Conservation (phyloP, 1,140 invertebrate genomes). For the Leptinotarsa lineolata region DNA sequence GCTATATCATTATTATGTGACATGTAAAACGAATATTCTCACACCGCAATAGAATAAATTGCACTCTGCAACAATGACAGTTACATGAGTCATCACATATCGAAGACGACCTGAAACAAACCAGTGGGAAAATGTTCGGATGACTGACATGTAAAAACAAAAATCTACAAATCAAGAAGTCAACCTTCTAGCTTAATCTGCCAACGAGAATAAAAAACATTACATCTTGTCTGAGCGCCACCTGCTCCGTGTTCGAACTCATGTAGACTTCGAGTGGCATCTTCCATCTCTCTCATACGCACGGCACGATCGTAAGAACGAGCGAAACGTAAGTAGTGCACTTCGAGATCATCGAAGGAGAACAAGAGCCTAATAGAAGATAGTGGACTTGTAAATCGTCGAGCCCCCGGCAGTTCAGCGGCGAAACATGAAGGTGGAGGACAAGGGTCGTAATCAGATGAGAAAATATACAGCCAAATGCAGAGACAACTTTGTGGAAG, state of each 20-base stretch:
- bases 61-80: not conserved
- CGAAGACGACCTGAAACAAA: not conserved
- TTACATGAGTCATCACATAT: conserved; percentile 3
- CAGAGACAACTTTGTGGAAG: too few relatives aligned
- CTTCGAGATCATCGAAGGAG: not conserved
- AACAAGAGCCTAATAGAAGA: conserved; percentile 17
- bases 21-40: too few relatives aligned
- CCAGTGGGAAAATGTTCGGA: conserved; percentile 5
- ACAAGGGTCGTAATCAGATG: not conserved
- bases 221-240: conserved; percentile 24
- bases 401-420: conserved; percentile 2
- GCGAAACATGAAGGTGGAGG: not conserved
- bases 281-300: not conserved
- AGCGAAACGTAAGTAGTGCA: not conserved
- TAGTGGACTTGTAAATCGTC: conserved; percentile 22
- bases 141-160: conserved; percentile 1
- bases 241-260: conserved; percentile 11
- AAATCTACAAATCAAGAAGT: conserved; percentile 8
- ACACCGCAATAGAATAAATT: too few relatives aligned
- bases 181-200: conserved; percentile 17
- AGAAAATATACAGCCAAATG: too few relatives aligned
- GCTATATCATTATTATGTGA: too few relatives aligned
- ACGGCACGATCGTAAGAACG: not conserved
- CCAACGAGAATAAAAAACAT: conserved; percentile 13
- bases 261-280: not conserved